Evolutionary conservation across 2,797 vertebrate genomes (phyloP).

Genomic region (Oreonectes daqikongensis): DNA sequence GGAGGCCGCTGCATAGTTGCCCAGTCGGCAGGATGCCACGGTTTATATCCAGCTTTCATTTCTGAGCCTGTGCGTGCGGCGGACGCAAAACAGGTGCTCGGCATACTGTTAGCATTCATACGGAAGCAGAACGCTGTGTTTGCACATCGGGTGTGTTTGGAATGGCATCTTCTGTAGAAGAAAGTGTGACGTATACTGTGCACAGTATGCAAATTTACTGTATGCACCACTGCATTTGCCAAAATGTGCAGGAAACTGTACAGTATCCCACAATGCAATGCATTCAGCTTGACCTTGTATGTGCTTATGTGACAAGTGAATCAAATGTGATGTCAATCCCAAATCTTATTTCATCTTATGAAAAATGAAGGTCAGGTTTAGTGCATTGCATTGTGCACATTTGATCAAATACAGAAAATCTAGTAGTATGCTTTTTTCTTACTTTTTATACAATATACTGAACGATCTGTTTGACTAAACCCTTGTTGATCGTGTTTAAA

Average conservation of each 20-base stretch:
- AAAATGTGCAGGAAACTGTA: neutral
- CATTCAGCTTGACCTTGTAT: neutral
- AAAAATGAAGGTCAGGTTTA: no score
- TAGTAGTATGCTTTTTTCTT: no score
- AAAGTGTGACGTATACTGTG: neutral
- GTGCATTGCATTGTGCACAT: no score
- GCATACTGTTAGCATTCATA: constrained; percentile 65
- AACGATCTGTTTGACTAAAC: no score
- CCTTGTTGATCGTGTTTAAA: no score
- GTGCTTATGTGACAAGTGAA: neutral
- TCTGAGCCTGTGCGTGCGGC: constrained; percentile 67
- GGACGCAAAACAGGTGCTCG: constrained; percentile 75
- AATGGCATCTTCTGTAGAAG: neutral
- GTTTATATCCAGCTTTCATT: constrained; percentile 65
- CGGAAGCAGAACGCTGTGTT: constrained; percentile 61
- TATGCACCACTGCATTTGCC: neutral
- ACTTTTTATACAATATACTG: no score
- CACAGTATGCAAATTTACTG: neutral
- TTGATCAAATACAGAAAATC: no score
- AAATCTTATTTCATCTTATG: no score
- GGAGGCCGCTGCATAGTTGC: constrained; percentile 54
- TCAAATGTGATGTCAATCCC: no score
- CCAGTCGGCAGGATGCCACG: constrained; percentile 64
- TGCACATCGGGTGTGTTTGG: constrained; percentile 54
- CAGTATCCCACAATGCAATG: neutral